Conservation (phyloP, 2,113 vertebrate genomes). For the Bubo scandiacus region DNA sequence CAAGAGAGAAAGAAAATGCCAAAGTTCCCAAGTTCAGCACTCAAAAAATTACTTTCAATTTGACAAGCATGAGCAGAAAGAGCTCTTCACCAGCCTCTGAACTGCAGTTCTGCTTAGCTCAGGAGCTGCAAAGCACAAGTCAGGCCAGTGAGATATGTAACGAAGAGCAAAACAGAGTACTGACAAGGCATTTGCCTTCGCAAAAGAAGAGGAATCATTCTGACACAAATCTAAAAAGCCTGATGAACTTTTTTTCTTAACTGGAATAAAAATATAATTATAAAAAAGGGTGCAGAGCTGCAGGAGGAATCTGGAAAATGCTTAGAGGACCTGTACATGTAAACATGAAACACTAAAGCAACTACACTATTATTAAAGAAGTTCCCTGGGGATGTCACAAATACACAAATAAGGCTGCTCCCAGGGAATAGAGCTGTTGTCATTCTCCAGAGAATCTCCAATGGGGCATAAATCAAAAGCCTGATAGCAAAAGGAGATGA, state of each 20-base stretch:
- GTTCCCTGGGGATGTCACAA: neutral
- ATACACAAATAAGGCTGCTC: neutral
- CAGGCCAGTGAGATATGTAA: neutral
- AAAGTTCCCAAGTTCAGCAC: constrained; percentile 49
- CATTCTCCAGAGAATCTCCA: neutral
- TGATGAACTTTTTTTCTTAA: neutral
- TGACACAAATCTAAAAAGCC: neutral
- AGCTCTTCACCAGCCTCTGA: neutral
- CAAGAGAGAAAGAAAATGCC: neutral
- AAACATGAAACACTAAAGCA: neutral
- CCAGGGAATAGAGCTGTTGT: neutral
- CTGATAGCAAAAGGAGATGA: neutral
- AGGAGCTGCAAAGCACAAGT: constrained; percentile 1
- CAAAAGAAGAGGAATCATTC: neutral
- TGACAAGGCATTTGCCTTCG: neutral
- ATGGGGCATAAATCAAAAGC: neutral
- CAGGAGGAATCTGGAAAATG: neutral
- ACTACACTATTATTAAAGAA: neutral
- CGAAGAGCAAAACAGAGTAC: neutral
- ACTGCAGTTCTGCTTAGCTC: constrained; percentile 5
- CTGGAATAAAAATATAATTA: neutral
- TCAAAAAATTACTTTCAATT: constrained; percentile 25
- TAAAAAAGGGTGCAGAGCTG: neutral
- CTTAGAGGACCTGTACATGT: neutral
- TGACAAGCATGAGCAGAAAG: constrained; percentile 27